Conservation (phyloP, 1,140 invertebrate genomes). For the Habropoda laboriosa region DNA sequence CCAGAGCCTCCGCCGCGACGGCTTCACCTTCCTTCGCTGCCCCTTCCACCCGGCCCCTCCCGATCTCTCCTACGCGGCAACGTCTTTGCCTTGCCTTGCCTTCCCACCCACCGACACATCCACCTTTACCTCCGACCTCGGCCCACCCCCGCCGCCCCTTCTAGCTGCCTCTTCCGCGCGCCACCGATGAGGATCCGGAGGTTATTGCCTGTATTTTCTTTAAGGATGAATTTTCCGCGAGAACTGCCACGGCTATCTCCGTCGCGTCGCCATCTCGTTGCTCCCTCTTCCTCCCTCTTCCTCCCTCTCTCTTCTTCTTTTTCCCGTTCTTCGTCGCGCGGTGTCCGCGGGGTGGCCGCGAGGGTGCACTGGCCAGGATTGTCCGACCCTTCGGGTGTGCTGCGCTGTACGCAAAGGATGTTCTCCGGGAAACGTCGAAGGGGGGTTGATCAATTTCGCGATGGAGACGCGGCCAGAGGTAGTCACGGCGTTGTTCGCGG, state of each 20-base stretch:
- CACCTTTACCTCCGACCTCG: conserved; percentile 47
- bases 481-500: conserved; percentile 32
- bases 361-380: conserved; percentile 7
- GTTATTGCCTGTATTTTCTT: conserved; percentile 81
- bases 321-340: not conserved
- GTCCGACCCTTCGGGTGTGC: conserved; percentile 46
- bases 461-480: conserved; percentile 54
- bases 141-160: conserved; percentile 29
- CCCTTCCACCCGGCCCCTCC: conserved; percentile 29
- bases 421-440: conserved; percentile 28
- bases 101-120: conserved; percentile 53
- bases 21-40: conserved; percentile 24
- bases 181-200: conserved; percentile 73
- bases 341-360: conserved; percentile 4
- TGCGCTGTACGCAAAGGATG: conserved; percentile 49
- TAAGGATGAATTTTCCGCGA: conserved; percentile 76
- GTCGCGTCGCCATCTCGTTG: not conserved
- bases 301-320: not conserved
- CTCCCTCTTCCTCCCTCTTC: not conserved
- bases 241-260: conserved; percentile 48
- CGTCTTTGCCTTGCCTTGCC: conserved; percentile 59
- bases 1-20: conserved; percentile 20
- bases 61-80: conserved; percentile 60
- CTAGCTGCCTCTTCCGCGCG: conserved; percentile 44
- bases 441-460: conserved; percentile 60